Conservation (phyloP, 2,797 vertebrate genomes). For the Trachurus trachurus region DNA sequence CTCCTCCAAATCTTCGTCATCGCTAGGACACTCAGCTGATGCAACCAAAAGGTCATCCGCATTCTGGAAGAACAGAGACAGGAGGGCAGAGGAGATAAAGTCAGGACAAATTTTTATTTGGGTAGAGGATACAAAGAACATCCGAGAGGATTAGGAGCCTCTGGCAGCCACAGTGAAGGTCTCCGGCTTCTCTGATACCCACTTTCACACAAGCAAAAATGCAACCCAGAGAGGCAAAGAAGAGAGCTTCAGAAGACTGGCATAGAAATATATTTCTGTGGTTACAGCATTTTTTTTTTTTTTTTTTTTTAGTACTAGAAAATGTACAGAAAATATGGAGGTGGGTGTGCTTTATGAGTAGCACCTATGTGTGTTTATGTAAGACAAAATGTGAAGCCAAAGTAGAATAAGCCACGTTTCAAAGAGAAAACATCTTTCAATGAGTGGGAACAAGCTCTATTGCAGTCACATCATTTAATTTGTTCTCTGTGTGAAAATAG, state of each 20-base stretch:
- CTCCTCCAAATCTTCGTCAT: slow-evolving; percentile 96
- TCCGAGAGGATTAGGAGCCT: slow-evolving; percentile 19
- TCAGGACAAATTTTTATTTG: slow-evolving; percentile 32
- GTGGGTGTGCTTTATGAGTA: slow-evolving; percentile 36
- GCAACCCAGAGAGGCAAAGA: not conserved
- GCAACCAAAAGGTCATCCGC: slow-evolving; percentile 94
- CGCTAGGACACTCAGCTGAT: slow-evolving; percentile 94
- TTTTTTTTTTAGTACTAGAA: not conserved
- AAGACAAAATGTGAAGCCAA: slow-evolving; percentile 20
- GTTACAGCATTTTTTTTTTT: slow-evolving; percentile 4
- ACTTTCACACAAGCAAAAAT: not conserved
- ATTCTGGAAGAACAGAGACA: slow-evolving; percentile 84
- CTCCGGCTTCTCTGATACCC: slow-evolving; percentile 12
- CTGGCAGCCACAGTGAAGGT: slow-evolving; percentile 16
- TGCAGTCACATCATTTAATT: slow-evolving; percentile 2
- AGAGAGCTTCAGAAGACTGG: not conserved
- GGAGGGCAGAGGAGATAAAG: slow-evolving; percentile 31
- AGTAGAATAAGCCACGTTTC: slow-evolving; percentile 14
- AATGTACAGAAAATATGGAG: slow-evolving; percentile 19
- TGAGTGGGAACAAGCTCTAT: slow-evolving; percentile 17
- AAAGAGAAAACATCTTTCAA: slow-evolving; percentile 20
- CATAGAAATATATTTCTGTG: not conserved
- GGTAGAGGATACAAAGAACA: slow-evolving; percentile 7
- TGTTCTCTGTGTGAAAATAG: not conserved
- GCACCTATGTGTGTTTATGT: slow-evolving; percentile 25